Conservation (phyloP, 2,888 invertebrate genomes). For the Dolichomitus sp. region DNA sequence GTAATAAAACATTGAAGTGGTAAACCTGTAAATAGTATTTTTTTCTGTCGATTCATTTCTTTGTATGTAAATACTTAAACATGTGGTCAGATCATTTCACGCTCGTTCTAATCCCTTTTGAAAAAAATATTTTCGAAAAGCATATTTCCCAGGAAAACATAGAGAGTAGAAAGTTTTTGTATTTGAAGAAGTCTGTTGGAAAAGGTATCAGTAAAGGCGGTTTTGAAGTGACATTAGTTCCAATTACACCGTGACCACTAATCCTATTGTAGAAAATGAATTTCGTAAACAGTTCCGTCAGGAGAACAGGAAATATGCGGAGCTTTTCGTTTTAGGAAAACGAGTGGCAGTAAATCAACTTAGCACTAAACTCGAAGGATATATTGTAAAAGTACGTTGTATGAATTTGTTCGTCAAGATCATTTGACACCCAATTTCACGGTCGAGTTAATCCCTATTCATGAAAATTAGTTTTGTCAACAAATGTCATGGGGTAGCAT, state of each 20-base stretch:
- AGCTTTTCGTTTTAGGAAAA: not conserved
- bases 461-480: not conserved
- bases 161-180: too few relatives aligned
- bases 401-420: not conserved
- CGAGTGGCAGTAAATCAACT: not conserved
- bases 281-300: not conserved
- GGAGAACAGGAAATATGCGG: not conserved
- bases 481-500: not conserved
- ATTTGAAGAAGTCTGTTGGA: too few relatives aligned
- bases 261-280: not conserved
- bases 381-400: not conserved
- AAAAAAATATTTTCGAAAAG: too few relatives aligned
- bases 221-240: not conserved
- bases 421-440: not conserved
- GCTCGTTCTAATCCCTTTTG: too few relatives aligned
- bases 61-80: too few relatives aligned
- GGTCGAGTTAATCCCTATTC: not conserved
- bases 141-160: too few relatives aligned
- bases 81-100: too few relatives aligned
- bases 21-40: too few relatives aligned
- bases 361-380: not conserved
- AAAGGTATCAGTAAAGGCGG: too few relatives aligned
- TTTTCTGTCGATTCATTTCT: too few relatives aligned
- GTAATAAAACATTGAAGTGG: too few relatives aligned
- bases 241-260: not conserved